Percentiles rank a stretch among this genome's conserved stretches.
Conservation (phyloP, 2,888 invertebrate species). For the Drosophila mimetica region DNA sequence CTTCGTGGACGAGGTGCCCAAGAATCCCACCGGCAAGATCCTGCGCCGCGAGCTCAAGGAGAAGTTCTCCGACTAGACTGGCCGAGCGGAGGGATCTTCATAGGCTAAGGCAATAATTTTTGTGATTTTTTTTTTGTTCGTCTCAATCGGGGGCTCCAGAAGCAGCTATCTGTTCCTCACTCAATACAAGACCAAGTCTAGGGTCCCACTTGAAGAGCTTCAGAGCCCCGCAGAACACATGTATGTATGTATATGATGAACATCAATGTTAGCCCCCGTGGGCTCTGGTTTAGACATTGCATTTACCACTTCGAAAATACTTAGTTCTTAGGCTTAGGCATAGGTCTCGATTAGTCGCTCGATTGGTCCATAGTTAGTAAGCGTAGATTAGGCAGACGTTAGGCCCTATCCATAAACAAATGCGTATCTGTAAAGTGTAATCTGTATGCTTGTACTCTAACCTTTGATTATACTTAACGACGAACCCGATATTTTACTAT, state of each 20-base stretch:
- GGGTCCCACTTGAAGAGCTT: not conserved
- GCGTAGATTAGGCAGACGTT: slow-evolving; percentile 32
- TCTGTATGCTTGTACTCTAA: slow-evolving; percentile 14
- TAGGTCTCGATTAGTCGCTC: slow-evolving; percentile 45
- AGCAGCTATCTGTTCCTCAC: not conserved
- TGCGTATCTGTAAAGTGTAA: slow-evolving; percentile 5
- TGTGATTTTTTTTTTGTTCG: slow-evolving; percentile 16
- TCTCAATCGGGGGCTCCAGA: slow-evolving; percentile 9
- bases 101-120: slow-evolving; percentile 17
- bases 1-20: slow-evolving; percentile 89
- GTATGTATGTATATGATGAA: slow-evolving; percentile 11
- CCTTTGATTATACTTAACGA: slow-evolving; percentile 24
- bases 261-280: slow-evolving; percentile 23
- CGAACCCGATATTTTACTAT: slow-evolving; percentile 26
- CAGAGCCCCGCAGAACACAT: slow-evolving; percentile 5
- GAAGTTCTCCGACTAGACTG: slow-evolving; percentile 77
- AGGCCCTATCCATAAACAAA: slow-evolving; percentile 20
- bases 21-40: slow-evolving; percentile 91
- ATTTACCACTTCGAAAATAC: slow-evolving; percentile 35
- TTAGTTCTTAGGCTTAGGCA: slow-evolving; percentile 43
- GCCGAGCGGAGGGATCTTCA: not conserved
- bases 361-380: slow-evolving; percentile 65
- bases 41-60: slow-evolving; percentile 87
- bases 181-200: not conserved
- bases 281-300: slow-evolving; percentile 23